phyloP scores from a whole-genome alignment of 2,113 vertebrate species.

The Dasypus novemcinctus region DNA sequence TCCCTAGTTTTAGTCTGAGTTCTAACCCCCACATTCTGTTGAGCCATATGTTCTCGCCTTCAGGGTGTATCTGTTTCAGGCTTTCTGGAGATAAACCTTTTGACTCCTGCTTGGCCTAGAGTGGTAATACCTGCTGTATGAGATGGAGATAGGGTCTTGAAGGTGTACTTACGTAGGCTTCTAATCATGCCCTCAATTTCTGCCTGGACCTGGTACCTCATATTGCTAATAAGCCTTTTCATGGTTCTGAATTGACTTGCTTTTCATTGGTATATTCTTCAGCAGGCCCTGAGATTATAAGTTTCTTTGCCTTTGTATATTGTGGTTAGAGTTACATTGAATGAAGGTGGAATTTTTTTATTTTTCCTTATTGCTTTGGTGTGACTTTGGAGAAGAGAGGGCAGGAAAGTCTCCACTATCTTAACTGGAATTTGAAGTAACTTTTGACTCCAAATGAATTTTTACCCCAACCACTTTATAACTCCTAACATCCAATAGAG shows the following conservation, averaged over 20 bases:
- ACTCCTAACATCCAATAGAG: not conserved
- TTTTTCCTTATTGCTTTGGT: constrained; percentile 2
- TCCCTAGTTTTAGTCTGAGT: not conserved
- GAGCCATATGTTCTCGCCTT: not conserved
- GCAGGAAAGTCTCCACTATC: not conserved
- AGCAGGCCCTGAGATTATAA: not conserved
- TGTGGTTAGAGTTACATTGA: not conserved
- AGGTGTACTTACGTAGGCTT: not conserved
- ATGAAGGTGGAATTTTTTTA: constrained; percentile 8
- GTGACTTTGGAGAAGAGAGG: not conserved
- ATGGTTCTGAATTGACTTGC: not conserved
- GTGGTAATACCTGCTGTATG: not conserved
- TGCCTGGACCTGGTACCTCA: not conserved
- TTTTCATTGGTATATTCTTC: not conserved
- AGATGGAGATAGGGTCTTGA: not conserved
- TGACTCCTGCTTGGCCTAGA: not conserved
- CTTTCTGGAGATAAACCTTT: constrained; percentile 3
- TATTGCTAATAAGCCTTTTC: constrained; percentile 8
- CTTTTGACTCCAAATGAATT: not conserved
- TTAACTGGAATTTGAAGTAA: constrained; percentile 29
- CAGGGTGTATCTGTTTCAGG: not conserved
- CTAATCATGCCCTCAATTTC: not conserved
- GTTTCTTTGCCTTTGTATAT: not conserved
- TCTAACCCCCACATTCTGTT: not conserved
- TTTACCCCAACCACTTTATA: not conserved